phyloP scores from a whole-genome alignment of 2,797 vertebrate species.

The Typhlichthys eigenmanni region DNA sequence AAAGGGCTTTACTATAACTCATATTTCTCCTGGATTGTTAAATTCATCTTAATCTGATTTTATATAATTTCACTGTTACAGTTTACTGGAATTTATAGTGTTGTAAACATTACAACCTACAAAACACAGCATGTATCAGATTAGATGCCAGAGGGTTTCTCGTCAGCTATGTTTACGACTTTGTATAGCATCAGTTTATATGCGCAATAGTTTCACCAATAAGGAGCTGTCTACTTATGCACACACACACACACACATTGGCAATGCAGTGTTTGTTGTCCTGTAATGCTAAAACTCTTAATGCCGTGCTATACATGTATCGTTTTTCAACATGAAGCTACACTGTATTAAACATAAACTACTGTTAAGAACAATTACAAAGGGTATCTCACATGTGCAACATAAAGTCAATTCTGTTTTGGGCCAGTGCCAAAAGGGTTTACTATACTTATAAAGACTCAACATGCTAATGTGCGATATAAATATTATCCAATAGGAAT shows the following conservation, averaged over 20 bases:
- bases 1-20: constrained; percentile 68
- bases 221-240: constrained; percentile 49
- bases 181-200: constrained; percentile 57
- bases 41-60: constrained; percentile 22
- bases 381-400: constrained; percentile 34
- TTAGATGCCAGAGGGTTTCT: constrained; percentile 26
- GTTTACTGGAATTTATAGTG: constrained; percentile 31
- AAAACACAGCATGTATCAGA: constrained; percentile 31
- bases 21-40: constrained; percentile 32
- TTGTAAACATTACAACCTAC: constrained; percentile 30
- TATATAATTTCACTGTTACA: constrained; percentile 29
- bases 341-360: constrained; percentile 23
- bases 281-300: constrained; percentile 42
- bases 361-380: constrained; percentile 33
- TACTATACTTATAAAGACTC: constrained; percentile 50
- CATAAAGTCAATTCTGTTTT: constrained; percentile 26
- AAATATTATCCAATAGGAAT: constrained; percentile 50
- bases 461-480: constrained; percentile 61
- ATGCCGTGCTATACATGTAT: constrained; percentile 49
- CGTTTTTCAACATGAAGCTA: constrained; percentile 30
- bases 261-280: constrained; percentile 41
- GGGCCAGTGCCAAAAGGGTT: constrained; percentile 39
- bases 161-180: constrained; percentile 63
- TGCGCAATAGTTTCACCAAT: constrained; percentile 44
- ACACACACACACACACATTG: constrained; percentile 2